Evolutionary conservation across 2,888 invertebrate genomes (phyloP), one percentile per base, ranked within the genome.

Genomic region (Neoascia interrupta): DNA sequence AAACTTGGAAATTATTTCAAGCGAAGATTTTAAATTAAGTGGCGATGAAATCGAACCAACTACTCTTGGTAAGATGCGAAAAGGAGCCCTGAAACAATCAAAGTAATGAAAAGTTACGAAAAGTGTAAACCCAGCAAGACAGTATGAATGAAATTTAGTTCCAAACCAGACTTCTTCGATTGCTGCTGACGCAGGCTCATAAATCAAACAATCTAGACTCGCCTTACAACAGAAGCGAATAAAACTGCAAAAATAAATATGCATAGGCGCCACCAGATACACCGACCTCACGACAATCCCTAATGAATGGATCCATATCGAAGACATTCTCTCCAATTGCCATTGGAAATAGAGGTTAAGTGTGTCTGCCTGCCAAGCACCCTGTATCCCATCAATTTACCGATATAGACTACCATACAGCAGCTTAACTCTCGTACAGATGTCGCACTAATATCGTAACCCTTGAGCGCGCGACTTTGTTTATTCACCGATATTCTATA

Each of bases 371-470:
- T 66, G 64, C 60, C 70, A 79, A n/a, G 70, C 63, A 60, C 64
- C 64, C 64, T 76, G 58, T 54, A 66, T 76, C 60, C 61, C 79
- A 68, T 56, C 79, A 73, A 79, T 79, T 73, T 73, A 73, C 73
- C 61, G 73, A 68, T 61, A 63, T 36, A 51, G 10, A 51, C 19
- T 31, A 31, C 8, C 3, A 6, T 31, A n/a, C 10, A 51, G 21
- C 28, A 47, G 37, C 45, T 47, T 34, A 60, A 37, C 72, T n/a
- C n/a, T 49, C 43, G 72, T 73, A 73, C 79, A 79, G 26, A 79
- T 79, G 72, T 73, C 66, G 68, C 51, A 58, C 66, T 73, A 79
- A 72, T 79, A 79, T 73, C 66, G 54, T 70, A 70, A 64, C 64
- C 70, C 64, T 15, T 36, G 13, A 36, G 23, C n/a, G 5, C 49